A percentile compares a stretch with the other conserved stretches of the same genome.
phyloP scores from a whole-genome alignment of 1,140 invertebrate species.

The Cotesia glomerata region DNA sequence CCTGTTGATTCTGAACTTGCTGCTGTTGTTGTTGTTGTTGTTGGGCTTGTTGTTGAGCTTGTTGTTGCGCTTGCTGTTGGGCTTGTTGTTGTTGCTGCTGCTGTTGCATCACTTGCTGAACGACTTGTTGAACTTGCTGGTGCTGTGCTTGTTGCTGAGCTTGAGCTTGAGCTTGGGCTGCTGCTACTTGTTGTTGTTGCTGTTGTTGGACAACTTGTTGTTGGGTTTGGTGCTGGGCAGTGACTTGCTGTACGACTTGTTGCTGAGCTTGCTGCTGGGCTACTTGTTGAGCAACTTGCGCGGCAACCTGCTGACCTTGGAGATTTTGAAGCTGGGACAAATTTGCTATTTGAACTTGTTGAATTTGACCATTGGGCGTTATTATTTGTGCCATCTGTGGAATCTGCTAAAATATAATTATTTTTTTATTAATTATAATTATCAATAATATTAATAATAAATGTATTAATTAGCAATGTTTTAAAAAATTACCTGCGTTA shows the following conservation, averaged over 20 bases:
- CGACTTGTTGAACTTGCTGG: conserved; percentile 25
- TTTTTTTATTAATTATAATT: not conserved
- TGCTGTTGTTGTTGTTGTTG: conserved; percentile 59
- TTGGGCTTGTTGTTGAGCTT: conserved; percentile 46
- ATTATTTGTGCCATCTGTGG: conserved; percentile 84
- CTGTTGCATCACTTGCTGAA: conserved; percentile 44
- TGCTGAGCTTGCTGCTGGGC: conserved; percentile 51
- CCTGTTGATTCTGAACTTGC: conserved; percentile 62
- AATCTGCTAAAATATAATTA: conserved; percentile 51
- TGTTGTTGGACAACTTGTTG: conserved; percentile 50
- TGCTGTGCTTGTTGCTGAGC: conserved; percentile 50
- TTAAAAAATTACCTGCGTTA: conserved; percentile 65
- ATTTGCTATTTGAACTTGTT: conserved; percentile 81
- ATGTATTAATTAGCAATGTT: conserved; percentile 19
- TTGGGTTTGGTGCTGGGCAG: conserved; percentile 49
- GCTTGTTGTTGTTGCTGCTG: conserved; percentile 50
- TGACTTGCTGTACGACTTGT: conserved; percentile 43
- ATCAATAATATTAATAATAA: conserved; percentile 51
- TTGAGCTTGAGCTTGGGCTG: conserved; percentile 41
- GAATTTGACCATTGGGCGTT: conserved; percentile 85
- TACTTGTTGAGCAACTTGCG: conserved; percentile 54
- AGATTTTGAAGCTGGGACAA: conserved; percentile 67
- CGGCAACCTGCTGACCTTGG: conserved; percentile 44
- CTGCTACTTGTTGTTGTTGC: conserved; percentile 41
- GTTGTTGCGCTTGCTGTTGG: conserved; percentile 42